A percentile compares a stretch with the other conserved stretches of the same genome.
Conservation (phyloP, 2,888 invertebrate genomes). For the Hydraecia micacea region DNA sequence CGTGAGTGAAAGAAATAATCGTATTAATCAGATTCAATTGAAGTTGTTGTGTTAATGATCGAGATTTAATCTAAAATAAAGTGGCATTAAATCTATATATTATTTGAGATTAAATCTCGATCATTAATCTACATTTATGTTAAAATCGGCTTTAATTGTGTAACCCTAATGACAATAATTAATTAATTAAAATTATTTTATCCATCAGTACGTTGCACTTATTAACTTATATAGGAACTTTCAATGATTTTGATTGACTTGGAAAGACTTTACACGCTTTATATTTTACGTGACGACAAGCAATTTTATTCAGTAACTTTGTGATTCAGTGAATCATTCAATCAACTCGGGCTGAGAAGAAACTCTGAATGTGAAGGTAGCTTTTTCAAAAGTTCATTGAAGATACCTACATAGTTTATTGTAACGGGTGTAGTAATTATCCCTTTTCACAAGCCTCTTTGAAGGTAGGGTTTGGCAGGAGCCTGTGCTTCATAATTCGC, state of each 20-base stretch:
- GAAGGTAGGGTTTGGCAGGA: not conserved
- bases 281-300: not conserved
- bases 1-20: slow-evolving; percentile 1
- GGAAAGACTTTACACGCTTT: not conserved
- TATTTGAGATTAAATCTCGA: slow-evolving; percentile 9
- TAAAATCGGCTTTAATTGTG: slow-evolving; percentile 17
- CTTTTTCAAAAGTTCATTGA: not conserved
- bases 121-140: not conserved
- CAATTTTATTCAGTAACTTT: not conserved
- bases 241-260: not conserved
- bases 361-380: not conserved
- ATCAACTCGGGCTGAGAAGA: not conserved
- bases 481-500: not conserved
- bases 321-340: not conserved
- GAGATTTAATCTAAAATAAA: not conserved
- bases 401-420: not conserved
- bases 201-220: slow-evolving; percentile 4
- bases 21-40: not conserved
- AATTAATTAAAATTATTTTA: slow-evolving; percentile 1
- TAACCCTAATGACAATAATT: not conserved
- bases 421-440: not conserved
- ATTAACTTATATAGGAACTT: not conserved
- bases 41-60: not conserved
- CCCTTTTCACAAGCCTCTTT: not conserved
- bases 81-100: slow-evolving; percentile 1